Evolutionary conservation across 2,888 invertebrate genomes (phyloP).

Genomic region (Orthosia gracilis): DNA sequence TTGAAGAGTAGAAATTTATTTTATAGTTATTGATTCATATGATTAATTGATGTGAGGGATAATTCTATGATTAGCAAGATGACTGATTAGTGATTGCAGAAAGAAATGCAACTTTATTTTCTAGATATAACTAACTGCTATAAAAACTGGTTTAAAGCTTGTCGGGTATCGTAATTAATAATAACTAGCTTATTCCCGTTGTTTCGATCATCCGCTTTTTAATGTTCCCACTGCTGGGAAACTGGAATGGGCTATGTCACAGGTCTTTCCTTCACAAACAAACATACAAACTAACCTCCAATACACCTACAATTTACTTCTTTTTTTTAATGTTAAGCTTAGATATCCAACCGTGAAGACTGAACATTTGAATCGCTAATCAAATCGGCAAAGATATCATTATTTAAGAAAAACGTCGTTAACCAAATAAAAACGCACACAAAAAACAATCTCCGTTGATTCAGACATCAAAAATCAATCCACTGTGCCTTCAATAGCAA

Average conservation of each 20-base stretch:
- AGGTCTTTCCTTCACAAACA: too few relatives aligned
- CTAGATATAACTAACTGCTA: too few relatives aligned
- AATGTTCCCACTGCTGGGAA: too few relatives aligned
- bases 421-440: not conserved
- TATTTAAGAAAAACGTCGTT: not conserved
- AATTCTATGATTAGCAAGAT: not conserved
- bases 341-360: not conserved
- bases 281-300: too few relatives aligned
- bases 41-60: conserved; percentile 24
- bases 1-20: conserved; percentile 2
- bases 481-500: conserved; percentile 33
- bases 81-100: not conserved
- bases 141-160: too few relatives aligned
- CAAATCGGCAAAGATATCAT: not conserved
- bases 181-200: too few relatives aligned
- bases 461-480: conserved; percentile 40
- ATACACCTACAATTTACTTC: too few relatives aligned
- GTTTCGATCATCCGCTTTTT: too few relatives aligned
- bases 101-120: not conserved
- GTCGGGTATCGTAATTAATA: too few relatives aligned
- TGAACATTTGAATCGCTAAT: not conserved
- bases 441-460: conserved; percentile 1
- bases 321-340: too few relatives aligned
- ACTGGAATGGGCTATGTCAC: too few relatives aligned
- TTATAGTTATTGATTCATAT: conserved; percentile 9